These are phyloP conservation scores for Spheniscus mendiculus DNA, from an alignment of 2,113 vertebrate genomes.

Conservation along the genomic window DNA sequence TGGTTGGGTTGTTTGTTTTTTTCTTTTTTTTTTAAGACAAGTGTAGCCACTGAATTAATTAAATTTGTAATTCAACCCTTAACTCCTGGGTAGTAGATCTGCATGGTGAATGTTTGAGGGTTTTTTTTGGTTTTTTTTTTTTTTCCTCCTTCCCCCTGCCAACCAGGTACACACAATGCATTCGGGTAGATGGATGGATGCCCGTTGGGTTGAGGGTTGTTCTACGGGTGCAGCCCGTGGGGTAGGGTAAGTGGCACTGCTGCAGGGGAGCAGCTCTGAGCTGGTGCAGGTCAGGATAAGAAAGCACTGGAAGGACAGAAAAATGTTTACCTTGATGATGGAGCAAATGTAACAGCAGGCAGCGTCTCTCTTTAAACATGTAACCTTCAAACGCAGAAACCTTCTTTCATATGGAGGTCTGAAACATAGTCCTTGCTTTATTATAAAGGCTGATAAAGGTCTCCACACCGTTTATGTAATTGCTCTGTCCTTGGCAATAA, in stretches of 20 bases:
- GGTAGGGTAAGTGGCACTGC: background rate
- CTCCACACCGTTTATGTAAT: background rate
- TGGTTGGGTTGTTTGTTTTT: background rate
- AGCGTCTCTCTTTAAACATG: background rate
- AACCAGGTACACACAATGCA: rapidly evolving
- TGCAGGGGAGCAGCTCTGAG: background rate
- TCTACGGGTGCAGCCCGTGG: background rate
- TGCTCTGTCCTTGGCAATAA: constrained; percentile 47
- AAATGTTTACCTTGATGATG: background rate
- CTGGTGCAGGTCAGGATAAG: background rate
- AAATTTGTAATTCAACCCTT: background rate
- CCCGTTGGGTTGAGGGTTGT: background rate
- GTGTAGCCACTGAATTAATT: background rate
- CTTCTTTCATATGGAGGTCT: background rate
- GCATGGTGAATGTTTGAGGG: background rate
- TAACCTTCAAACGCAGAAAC: background rate
- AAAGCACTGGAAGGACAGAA: background rate
- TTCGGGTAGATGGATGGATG: background rate
- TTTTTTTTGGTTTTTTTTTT: no score
- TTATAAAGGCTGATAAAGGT: constrained; percentile 13
- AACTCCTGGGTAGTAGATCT: background rate
- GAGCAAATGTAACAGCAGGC: background rate
- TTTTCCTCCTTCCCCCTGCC: background rate
- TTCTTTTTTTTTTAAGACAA: background rate
- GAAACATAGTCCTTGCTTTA: background rate